Base-by-base conservation (phyloP, 2,888 invertebrate species). In the Clunio marinus region DNA sequence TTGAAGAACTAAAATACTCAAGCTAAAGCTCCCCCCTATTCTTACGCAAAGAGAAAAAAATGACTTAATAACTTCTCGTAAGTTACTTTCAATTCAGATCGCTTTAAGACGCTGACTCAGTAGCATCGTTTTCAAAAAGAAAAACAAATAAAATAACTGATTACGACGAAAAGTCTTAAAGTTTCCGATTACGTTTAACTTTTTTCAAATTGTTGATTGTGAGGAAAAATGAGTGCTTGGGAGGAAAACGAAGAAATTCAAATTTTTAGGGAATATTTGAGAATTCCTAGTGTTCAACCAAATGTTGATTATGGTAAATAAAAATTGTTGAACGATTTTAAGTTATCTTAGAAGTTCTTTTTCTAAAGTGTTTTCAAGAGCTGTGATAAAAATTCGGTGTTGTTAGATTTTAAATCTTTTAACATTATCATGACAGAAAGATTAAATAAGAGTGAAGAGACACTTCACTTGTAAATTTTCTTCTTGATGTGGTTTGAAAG, bases 211-310 rank as follows among this genome's bases (percentile, higher is more conserved):
- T n/a, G n/a, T n/a, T n/a, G n/a, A n/a, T n/a, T n/a, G n/a, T n/a
- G 5, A 22, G 5, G 5, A 22, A 59, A 28, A 22, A 68, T 68
- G 68, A 68, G 58, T 58, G 55, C 24, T 22, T 79, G 77, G 77
- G 75, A 76, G 24, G 74, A 73, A 13, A 76, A 80, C 73, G 77
- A 80, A 72, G 83, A 86, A 68, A 82, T 91, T 70, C 83, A 87
- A 70, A 86, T 87, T 74, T 89, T 93, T 74, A 82, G 88, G 69
- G 87, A 90, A 73, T 93, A 93, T 80, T 79, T 93, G 67, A 81
- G 83, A 72, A 89, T 93, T 72, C 88, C 89, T 3, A 89, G 89
- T 32, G 89, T 91, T 1, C 93, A 93, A 72, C 93, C 93, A 0
- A 79, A 88, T 74, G 80, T 91, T 15, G 84, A 92, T 76, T 93